These are phyloP conservation scores for Theonella swinhoei DNA, from an alignment of 37 sponge, comb jelly and placozoan species.

Conservation along the genomic window DNA sequence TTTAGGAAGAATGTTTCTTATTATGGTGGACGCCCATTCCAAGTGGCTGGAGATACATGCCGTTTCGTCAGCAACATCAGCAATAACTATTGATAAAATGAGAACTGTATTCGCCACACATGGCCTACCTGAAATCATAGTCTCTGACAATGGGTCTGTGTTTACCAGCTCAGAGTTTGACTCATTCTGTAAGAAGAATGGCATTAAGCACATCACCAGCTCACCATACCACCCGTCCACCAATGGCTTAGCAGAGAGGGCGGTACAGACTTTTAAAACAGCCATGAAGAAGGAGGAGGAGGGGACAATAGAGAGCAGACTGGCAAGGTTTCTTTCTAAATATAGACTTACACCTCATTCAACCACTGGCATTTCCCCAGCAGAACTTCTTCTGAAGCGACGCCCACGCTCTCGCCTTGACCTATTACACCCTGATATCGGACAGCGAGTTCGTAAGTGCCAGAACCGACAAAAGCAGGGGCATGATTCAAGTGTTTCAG, in stretches of 20 bases:
- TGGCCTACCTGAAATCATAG: not conserved
- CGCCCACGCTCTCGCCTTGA: constrained; percentile 34
- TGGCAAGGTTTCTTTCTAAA: constrained; percentile 17
- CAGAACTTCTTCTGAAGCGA: constrained; percentile 35
- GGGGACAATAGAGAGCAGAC: not conserved
- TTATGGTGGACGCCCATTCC: too few species aligned
- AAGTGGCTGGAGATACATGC: too few species aligned
- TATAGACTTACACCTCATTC: constrained; percentile 37
- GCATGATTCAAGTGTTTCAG: not conserved
- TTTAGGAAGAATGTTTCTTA: not conserved
- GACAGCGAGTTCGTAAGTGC: constrained; percentile 2
- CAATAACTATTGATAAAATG: constrained; percentile 7
- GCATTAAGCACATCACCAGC: constrained; percentile 9
- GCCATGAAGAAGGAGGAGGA: not conserved
- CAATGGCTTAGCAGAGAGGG: constrained; percentile 31
- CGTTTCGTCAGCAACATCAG: not conserved
- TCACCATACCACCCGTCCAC: constrained; percentile 19
- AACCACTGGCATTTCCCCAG: constrained; percentile 36
- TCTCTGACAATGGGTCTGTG: constrained; percentile 12
- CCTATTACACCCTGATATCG: constrained; percentile 19
- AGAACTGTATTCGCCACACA: not conserved
- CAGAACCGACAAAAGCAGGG: constrained; percentile 13
- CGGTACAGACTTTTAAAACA: constrained; percentile 15
- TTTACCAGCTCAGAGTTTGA: constrained; percentile 16
- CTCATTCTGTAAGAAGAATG: constrained; percentile 7